A percentile compares a stretch with the other conserved stretches of the same genome.
Conservation (phyloP, 2,888 invertebrate genomes). For the Ischnus inquisitorius region DNA sequence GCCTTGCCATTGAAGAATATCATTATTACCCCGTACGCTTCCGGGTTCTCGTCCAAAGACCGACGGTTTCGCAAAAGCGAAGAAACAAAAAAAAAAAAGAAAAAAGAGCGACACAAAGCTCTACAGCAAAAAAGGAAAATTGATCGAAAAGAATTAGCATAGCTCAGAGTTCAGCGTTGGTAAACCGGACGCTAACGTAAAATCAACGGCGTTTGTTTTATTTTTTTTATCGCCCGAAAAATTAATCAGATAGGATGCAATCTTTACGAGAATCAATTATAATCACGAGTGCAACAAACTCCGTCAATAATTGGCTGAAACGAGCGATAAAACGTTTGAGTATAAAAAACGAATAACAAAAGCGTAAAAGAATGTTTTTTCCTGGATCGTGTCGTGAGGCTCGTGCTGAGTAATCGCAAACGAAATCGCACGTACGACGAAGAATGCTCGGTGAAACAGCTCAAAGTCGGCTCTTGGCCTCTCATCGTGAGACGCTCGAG, state of each 20-base stretch:
- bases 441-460: conserved; percentile 5
- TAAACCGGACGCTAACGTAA: conserved; percentile 4
- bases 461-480: conserved; percentile 8
- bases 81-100: not conserved
- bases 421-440: not conserved
- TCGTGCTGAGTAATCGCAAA: conserved; percentile 21
- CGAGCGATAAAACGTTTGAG: not conserved
- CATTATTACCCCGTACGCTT: conserved; percentile 29
- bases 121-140: not conserved
- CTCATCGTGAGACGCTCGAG: not conserved
- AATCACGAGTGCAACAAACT: not conserved
- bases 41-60: conserved; percentile 24
- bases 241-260: not conserved
- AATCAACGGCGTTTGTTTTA: not conserved
- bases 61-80: conserved; percentile 1
- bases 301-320: not conserved
- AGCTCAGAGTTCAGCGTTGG: conserved; percentile 61
- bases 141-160: conserved; percentile 34
- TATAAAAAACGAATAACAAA: not conserved
- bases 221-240: conserved; percentile 5
- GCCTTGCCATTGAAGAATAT: not conserved
- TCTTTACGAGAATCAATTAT: not conserved
- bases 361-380: not conserved
- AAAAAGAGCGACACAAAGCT: not conserved
- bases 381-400: not conserved